Percentiles rank a stretch among this genome's conserved stretches.
Evolutionary conservation across 2,888 invertebrate genomes (phyloP).

Genomic region (Sarcophaga caerulescens): DNA sequence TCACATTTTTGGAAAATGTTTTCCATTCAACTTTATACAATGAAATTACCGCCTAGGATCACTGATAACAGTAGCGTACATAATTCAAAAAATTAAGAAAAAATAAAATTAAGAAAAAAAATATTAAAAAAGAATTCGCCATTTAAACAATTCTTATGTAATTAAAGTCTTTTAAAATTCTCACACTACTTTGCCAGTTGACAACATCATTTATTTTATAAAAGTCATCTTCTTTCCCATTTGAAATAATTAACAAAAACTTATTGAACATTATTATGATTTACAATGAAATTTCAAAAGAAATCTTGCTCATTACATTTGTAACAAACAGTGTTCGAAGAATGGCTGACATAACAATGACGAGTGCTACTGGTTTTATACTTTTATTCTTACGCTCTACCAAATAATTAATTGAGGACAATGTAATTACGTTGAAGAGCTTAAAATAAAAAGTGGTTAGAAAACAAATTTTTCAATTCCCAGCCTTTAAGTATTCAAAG

Average conservation of each 20-base stretch:
- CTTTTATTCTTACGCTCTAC: not conserved
- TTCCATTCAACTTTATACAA: not conserved
- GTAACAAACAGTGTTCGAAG: not conserved
- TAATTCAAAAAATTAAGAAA: not conserved
- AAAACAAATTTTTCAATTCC: no score
- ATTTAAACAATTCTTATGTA: not conserved
- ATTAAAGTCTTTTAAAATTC: no score
- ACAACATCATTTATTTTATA: no score
- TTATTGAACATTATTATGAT: no score
- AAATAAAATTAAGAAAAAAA: not conserved
- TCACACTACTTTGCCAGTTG: no score
- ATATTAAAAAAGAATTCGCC: not conserved
- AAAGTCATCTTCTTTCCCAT: no score
- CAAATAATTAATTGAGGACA: not conserved
- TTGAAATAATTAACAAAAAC: no score
- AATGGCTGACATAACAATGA: not conserved
- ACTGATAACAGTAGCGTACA: not conserved
- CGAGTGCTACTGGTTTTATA: not conserved
- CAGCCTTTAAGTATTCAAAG: no score
- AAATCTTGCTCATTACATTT: not conserved
- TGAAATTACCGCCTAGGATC: not conserved
- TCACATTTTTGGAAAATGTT: no score
- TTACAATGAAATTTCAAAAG: not conserved
- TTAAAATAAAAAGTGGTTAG: no score
- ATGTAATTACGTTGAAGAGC: not conserved